phyloP scores from a whole-genome alignment of 2,797 vertebrate species.

The Malurus leucopterus region DNA sequence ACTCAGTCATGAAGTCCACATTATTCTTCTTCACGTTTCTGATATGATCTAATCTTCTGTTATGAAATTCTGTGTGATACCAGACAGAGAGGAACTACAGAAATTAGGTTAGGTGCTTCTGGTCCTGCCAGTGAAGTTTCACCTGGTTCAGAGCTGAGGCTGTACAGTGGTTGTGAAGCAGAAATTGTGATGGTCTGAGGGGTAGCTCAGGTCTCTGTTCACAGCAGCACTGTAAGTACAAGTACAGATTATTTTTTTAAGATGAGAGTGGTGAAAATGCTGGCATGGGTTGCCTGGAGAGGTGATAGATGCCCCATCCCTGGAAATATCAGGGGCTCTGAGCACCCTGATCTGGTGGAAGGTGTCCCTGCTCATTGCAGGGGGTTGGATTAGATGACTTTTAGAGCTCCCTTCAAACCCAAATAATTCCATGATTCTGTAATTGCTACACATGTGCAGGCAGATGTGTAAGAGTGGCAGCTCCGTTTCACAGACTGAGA shows the following conservation, averaged over 20 bases:
- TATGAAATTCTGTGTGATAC: neutral
- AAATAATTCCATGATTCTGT: neutral
- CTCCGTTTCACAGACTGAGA: neutral
- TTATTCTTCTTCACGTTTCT: neutral
- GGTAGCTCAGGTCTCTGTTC: neutral
- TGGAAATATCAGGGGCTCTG: neutral
- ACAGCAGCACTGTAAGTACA: neutral
- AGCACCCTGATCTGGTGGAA: neutral
- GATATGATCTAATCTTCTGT: neutral
- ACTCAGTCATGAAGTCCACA: neutral
- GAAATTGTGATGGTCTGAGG: neutral
- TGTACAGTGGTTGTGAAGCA: neutral
- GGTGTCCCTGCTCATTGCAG: neutral
- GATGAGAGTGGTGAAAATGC: neutral
- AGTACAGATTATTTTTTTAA: neutral
- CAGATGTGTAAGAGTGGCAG: neutral
- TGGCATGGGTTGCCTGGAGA: neutral
- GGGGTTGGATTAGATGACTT: neutral
- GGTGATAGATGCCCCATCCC: neutral
- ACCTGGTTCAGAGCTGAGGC: neutral
- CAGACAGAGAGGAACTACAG: neutral
- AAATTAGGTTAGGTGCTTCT: neutral
- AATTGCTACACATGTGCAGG: neutral
- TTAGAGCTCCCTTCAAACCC: neutral
- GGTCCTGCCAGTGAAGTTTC: neutral